phyloP scores from a whole-genome alignment of 2,113 vertebrate species.

The Bambusicola thoracicus region DNA sequence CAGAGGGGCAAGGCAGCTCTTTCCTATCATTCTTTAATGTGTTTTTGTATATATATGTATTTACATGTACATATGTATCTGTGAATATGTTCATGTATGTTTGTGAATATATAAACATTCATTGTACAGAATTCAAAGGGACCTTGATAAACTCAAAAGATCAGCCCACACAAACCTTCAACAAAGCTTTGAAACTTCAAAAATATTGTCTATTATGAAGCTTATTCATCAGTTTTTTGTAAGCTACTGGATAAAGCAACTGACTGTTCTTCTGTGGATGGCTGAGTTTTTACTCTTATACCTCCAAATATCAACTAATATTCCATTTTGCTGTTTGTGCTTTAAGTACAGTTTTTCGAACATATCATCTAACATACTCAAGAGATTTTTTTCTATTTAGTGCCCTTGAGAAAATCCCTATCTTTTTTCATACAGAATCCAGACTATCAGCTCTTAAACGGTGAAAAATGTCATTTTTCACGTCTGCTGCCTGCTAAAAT shows the following conservation, averaged over 20 bases:
- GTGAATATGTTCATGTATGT: not conserved
- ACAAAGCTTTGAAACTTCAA: not conserved
- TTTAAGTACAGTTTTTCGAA: not conserved
- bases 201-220: conserved; percentile 38
- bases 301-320: not conserved
- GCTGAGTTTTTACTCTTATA: not conserved
- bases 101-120: not conserved
- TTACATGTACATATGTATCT: not conserved
- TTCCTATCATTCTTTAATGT: not conserved
- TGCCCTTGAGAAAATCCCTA: not conserved
- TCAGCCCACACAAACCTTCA: too few relatives aligned
- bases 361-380: not conserved
- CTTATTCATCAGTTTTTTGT: conserved; percentile 18
- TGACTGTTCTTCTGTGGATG: not conserved
- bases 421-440: not conserved
- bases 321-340: not conserved
- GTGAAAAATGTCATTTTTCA: not conserved
- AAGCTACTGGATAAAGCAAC: conserved; percentile 13
- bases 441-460: not conserved
- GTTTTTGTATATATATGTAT: not conserved
- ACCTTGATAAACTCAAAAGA: too few relatives aligned
- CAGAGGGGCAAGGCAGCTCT: not conserved
- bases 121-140: not conserved
- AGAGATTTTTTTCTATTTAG: not conserved
- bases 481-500: conserved; percentile 1